Evolutionary conservation across 30 jellyfish, hydroid and myxozoan genomes (phyloP), one percentile per base, ranked within the genome.

Genomic region (Catostylus mosaicus): DNA sequence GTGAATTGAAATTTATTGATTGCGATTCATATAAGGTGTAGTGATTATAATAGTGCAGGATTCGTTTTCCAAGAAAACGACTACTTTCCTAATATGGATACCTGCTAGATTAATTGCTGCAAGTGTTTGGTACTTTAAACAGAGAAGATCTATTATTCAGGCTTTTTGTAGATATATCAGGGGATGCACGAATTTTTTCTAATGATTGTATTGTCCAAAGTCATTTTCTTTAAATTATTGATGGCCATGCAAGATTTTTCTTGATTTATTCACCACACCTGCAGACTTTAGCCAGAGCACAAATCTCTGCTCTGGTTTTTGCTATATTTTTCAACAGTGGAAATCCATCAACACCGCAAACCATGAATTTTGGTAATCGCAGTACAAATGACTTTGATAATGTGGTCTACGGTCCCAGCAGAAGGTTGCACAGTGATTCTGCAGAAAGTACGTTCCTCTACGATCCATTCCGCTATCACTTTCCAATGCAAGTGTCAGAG

Each of bases 401-500:
- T 31, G 72, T 52, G 30, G 24, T 52, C 45, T 73, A 73, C 37
- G 72, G 73, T 27, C 72, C 72, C 0, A 16, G 31, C 24, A 73
- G 74, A 61, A 61, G 74, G 74, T 18, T 6, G 35, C 74, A 30
- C 6, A 61, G 29, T 18, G 74, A 3, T 34, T 8, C 82, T 67
- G 0, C 84, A 52, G 22, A 52, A 16, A 52, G 29, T n/a, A 3
- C 67, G 3, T 52, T 73, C 36, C 75, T 73, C 47, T 66, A 60
- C 72, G 85, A 85, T 46, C 95, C 89, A 30, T 29, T 19, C 34
- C 31, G 89, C 47, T 66, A 74, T 65, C 84, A 85, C 57, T 40
- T 32, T 30, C 88, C 81, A 45, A 75, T 86, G 96, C 96, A 86
- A 19, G 68, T 76, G 37, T 75, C 96, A 10, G 96, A 86, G 34